A percentile compares a stretch with the other conserved stretches of the same genome.
These are phyloP conservation scores for Cercopithecus neglectus DNA, from an alignment of 2,797 vertebrate species.

Conservation along the genomic window DNA sequence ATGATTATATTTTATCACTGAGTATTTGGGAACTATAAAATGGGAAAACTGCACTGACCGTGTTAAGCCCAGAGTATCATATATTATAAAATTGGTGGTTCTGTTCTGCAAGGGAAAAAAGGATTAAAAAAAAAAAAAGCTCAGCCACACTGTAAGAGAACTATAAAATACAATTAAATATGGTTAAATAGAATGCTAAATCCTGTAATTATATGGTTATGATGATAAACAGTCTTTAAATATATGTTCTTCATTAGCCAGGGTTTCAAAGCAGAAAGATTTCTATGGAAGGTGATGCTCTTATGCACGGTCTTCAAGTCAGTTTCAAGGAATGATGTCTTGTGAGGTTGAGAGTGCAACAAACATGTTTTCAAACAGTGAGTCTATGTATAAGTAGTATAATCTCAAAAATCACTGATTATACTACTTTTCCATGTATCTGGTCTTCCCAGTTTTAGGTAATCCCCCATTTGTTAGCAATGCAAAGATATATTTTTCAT, in stretches of 20 bases:
- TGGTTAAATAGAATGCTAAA: not conserved
- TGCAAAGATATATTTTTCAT: not conserved
- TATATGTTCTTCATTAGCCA: not conserved
- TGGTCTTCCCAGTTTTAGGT: not conserved
- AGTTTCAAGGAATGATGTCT: not conserved
- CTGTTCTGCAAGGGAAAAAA: not conserved
- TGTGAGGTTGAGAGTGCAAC: not conserved
- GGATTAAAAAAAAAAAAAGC: not conserved
- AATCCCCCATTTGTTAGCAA: not conserved
- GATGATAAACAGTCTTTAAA: not conserved
- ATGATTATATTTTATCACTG: not conserved
- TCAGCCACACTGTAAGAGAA: not conserved
- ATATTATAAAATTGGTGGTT: not conserved
- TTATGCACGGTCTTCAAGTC: not conserved
- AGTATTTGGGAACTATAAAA: not conserved
- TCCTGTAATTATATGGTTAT: not conserved
- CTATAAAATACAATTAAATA: not conserved
- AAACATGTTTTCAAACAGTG: not conserved
- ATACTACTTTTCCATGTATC: not conserved
- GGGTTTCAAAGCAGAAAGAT: not conserved
- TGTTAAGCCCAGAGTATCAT: not conserved
- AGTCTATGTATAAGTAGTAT: not conserved
- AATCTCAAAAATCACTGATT: not conserved
- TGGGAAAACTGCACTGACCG: not conserved
- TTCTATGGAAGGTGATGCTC: not conserved